Percentiles rank a stretch among this genome's conserved stretches.
These are phyloP conservation scores for Drosophila fulvimacula DNA, from an alignment of 2,888 invertebrate species.

Conservation along the genomic window DNA sequence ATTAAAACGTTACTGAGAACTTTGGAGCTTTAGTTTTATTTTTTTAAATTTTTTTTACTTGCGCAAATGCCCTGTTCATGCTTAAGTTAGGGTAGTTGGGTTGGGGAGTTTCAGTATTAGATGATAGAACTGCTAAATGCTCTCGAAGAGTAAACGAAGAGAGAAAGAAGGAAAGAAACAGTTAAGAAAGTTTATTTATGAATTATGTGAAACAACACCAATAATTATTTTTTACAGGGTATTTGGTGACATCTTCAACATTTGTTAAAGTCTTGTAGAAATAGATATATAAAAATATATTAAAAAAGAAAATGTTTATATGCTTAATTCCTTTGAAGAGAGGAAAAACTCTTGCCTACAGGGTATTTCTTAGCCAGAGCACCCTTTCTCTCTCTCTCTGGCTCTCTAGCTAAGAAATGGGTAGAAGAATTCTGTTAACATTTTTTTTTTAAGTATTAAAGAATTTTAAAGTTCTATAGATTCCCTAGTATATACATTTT, in stretches of 20 bases:
- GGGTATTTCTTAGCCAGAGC: not conserved
- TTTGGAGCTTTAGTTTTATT: conserved; percentile 6
- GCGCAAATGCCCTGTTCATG: not conserved
- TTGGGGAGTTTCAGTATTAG: not conserved
- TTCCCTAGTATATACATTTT: not conserved
- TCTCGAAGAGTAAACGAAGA: not conserved
- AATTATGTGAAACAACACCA: too few species aligned
- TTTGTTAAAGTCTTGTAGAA: too few species aligned
- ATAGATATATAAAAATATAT: too few species aligned
- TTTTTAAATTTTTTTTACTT: not conserved
- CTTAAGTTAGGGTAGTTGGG: not conserved
- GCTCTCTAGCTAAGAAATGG: not conserved
- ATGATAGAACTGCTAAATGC: not conserved
- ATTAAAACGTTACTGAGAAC: conserved; percentile 53
- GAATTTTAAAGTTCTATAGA: not conserved
- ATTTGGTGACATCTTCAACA: too few species aligned
- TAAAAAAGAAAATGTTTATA: too few species aligned
- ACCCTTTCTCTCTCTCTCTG: not conserved
- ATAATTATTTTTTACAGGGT: too few species aligned
- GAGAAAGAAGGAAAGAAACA: not conserved
- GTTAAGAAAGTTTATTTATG: too few species aligned
- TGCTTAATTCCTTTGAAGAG: too few species aligned
- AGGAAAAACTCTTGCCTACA: too few species aligned
- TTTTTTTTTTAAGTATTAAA: not conserved
- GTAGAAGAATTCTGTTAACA: not conserved